These are phyloP conservation scores for Progne subis DNA, from an alignment of 2,113 vertebrate species.

Conservation along the genomic window DNA sequence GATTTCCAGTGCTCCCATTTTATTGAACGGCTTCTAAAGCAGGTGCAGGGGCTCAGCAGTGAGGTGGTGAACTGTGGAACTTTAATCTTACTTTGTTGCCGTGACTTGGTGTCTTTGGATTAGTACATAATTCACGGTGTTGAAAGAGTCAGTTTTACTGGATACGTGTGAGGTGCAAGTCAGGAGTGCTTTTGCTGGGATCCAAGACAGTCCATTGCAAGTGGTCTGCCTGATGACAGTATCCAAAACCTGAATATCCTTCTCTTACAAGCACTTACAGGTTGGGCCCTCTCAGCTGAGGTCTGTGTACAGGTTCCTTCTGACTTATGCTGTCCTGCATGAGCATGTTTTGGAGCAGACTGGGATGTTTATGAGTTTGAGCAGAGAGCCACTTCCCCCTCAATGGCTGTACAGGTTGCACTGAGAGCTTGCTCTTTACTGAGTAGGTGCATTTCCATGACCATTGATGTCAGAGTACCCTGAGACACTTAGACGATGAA, in stretches of 20 bases:
- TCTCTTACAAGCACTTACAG: neutral
- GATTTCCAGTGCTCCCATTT: neutral
- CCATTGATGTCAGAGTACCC: neutral
- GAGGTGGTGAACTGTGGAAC: neutral
- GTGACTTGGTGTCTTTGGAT: neutral
- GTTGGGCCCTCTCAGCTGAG: neutral
- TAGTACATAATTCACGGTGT: neutral
- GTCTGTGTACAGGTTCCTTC: neutral
- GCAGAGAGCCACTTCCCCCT: neutral
- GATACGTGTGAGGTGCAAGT: neutral
- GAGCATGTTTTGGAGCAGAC: neutral
- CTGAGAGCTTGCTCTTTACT: neutral
- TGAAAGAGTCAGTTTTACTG: neutral
- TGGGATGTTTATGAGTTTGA: neutral
- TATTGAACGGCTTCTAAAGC: neutral
- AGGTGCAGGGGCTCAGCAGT: neutral
- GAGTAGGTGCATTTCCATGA: neutral
- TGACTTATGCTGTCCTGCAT: neutral
- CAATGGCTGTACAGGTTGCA: neutral
- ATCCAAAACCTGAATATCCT: neutral
- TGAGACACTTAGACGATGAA: neutral
- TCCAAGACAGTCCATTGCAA: neutral
- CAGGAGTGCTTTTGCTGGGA: neutral
- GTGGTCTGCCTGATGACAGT: neutral
- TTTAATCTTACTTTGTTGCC: neutral